Conservation (phyloP, 2,888 invertebrate species). For the Tenthredo mesomela region DNA sequence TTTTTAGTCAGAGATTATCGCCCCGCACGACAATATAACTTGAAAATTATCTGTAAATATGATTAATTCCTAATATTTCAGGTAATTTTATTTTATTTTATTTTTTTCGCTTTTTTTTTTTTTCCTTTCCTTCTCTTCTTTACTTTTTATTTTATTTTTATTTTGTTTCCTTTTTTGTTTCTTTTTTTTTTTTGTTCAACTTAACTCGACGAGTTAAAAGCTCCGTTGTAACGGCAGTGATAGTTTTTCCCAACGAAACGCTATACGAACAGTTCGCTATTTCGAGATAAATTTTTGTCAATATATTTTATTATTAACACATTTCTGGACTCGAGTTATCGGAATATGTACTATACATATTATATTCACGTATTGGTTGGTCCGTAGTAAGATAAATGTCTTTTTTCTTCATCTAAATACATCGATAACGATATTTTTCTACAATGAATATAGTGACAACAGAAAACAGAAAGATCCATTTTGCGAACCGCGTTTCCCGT, state of each 20-base stretch:
- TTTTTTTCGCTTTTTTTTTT: not conserved
- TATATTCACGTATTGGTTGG: not conserved
- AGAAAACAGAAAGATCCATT: not conserved
- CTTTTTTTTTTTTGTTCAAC: not conserved
- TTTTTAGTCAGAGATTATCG: slow-evolving; percentile 19
- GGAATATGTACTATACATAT: not conserved
- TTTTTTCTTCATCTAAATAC: not conserved
- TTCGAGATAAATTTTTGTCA: not conserved
- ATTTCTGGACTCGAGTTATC: not conserved
- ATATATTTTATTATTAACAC: not conserved
- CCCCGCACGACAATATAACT: not conserved
- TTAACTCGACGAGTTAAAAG: slow-evolving; percentile 3
- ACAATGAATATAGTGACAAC: not conserved
- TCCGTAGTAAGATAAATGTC: not conserved
- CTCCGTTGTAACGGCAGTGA: slow-evolving; percentile 38
- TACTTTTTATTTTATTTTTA: not conserved
- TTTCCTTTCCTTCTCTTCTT: not conserved
- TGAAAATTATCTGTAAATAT: not conserved
- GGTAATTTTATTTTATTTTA: not conserved
- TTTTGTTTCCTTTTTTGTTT: too few relatives aligned
- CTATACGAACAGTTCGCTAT: not conserved
- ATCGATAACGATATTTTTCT: not conserved
- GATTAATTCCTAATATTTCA: not conserved
- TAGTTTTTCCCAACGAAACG: slow-evolving; percentile 12
- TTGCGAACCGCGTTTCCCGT: not conserved